phyloP scores from a whole-genome alignment of 2,113 vertebrate species.

The Lepus americanus region DNA sequence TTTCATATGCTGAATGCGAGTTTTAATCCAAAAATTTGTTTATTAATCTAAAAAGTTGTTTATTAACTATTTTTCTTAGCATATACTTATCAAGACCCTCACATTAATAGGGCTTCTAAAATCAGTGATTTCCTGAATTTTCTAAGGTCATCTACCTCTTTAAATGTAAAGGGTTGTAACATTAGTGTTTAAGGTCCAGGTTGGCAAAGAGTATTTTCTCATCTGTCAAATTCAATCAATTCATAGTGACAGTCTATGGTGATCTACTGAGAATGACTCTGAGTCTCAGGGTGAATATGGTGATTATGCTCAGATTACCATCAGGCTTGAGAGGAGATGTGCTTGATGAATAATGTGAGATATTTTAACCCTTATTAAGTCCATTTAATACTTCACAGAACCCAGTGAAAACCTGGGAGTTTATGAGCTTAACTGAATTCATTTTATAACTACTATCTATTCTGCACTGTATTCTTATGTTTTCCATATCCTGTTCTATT shows the following conservation, averaged over 20 bases:
- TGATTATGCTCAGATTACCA: not conserved
- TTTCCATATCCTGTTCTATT: not conserved
- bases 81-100: not conserved
- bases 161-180: not conserved
- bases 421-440: not conserved
- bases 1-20: not conserved
- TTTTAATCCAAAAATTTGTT: not conserved
- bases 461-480: not conserved
- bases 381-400: not conserved
- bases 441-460: not conserved
- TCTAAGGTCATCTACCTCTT: not conserved
- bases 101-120: not conserved
- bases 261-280: not conserved
- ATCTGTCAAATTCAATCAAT: conserved; percentile 8
- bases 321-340: not conserved
- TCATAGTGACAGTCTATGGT: not conserved
- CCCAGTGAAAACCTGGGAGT: not conserved
- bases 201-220: not conserved
- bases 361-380: not conserved
- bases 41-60: not conserved
- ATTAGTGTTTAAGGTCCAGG: conserved; percentile 3
- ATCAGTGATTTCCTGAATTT: not conserved
- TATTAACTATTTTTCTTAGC: not conserved
- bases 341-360: not conserved
- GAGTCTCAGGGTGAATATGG: not conserved